Evolutionary conservation across 2,113 vertebrate species (phyloP).

Genomic region (Hemibagrus wyckioides): DNA sequence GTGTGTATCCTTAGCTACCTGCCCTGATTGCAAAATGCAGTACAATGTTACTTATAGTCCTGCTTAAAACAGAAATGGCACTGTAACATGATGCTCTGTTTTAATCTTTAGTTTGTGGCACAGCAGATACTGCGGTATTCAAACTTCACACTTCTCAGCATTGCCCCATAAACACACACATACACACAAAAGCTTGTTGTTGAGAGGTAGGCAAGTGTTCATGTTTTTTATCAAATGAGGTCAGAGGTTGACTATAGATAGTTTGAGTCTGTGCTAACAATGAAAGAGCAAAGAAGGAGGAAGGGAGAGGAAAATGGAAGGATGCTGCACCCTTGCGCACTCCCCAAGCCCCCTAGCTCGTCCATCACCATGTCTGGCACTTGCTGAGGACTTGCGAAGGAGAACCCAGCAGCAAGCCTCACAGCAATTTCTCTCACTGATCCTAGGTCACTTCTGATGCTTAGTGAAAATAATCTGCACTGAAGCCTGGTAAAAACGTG

Average conservation of each 20-base stretch:
- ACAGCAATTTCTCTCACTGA: conserved; percentile 31
- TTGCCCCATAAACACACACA: conserved; percentile 16
- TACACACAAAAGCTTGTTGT: conserved; percentile 1
- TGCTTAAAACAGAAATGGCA: conserved; percentile 34
- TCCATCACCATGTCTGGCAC: conserved; percentile 41
- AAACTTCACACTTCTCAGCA: background rate
- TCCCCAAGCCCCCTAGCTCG: conserved; percentile 50
- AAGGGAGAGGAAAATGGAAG: conserved; percentile 12
- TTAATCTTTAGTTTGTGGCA: background rate
- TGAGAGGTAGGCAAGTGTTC: conserved; percentile 36
- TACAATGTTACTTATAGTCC: background rate
- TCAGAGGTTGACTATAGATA: conserved; percentile 42
- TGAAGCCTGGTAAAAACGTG: background rate
- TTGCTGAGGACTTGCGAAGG: conserved; percentile 48
- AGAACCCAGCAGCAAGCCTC: conserved; percentile 41
- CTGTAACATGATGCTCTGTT: background rate
- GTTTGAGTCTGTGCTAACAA: conserved; percentile 30
- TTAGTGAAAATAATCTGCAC: background rate
- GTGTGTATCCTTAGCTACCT: conserved; percentile 29
- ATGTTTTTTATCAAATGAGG: conserved; percentile 34
- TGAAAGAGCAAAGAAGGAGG: conserved; percentile 3
- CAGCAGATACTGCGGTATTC: background rate
- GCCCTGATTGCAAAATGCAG: conserved; percentile 37
- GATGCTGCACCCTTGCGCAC: conserved; percentile 35
- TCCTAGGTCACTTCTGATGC: conserved; percentile 27